These are phyloP conservation scores for Acipenser ruthenus DNA, from an alignment of 2,797 vertebrate genomes.

Conservation along the genomic window DNA sequence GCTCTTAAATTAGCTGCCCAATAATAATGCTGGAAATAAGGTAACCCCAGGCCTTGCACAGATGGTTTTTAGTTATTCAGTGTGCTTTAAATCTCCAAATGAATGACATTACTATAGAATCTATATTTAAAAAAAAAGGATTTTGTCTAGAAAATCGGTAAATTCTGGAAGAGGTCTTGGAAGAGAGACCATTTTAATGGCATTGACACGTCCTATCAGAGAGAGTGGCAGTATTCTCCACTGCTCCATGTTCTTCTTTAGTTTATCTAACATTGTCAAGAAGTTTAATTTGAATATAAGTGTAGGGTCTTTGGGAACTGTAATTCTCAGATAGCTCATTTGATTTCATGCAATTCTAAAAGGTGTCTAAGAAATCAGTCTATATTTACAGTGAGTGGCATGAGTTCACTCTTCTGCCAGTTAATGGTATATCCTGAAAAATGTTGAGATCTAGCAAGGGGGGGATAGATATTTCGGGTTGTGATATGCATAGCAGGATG, in stretches of 20 bases:
- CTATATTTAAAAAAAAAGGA: slow-evolving; percentile 8
- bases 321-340: slow-evolving; percentile 8
- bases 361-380: no score
- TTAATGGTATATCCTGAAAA: no score
- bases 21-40: not conserved
- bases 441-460: no score
- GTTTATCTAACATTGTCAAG: no score
- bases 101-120: slow-evolving; percentile 14
- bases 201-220: slow-evolving; percentile 13
- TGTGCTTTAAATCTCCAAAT: no score
- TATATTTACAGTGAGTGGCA: no score
- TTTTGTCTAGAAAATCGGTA: not conserved
- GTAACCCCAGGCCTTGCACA: slow-evolving; percentile 2
- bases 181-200: slow-evolving; percentile 14
- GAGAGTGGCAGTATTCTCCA: no score
- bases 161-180: slow-evolving; percentile 8
- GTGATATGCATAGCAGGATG: no score
- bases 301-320: not conserved
- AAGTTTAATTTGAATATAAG: slow-evolving; percentile 1
- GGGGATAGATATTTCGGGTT: no score
- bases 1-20: slow-evolving; percentile 7
- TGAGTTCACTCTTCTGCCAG: no score
- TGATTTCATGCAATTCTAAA: not conserved
- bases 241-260: no score
- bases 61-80: no score